Percentiles rank a stretch among this genome's conserved stretches.
Evolutionary conservation across 2,797 vertebrate genomes (phyloP).

Genomic region (Staurois parvus): DNA sequence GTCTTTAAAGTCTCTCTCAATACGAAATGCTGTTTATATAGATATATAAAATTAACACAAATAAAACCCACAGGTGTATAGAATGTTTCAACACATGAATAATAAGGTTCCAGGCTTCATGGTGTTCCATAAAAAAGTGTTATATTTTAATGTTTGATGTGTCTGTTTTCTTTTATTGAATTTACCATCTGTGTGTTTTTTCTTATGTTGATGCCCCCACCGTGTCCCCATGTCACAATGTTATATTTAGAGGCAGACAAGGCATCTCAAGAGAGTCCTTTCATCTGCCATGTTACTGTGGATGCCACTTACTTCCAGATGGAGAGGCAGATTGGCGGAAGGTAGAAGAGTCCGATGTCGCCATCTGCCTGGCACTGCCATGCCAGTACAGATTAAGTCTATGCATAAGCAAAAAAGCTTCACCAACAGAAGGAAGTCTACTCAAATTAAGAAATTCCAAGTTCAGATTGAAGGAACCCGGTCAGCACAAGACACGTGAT

Average conservation of each 20-base stretch:
- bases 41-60: background rate
- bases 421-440: slow-evolving; percentile 42
- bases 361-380: slow-evolving; percentile 46
- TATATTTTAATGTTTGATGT: slow-evolving; percentile 24
- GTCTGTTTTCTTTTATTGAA: slow-evolving; percentile 36
- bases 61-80: slow-evolving; percentile 1
- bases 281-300: slow-evolving; percentile 56
- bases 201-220: slow-evolving; percentile 51
- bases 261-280: slow-evolving; percentile 49
- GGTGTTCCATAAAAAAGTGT: background rate
- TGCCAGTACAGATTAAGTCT: slow-evolving; percentile 58
- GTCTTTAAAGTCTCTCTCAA: too few species aligned
- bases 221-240: slow-evolving; percentile 55
- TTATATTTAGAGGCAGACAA: slow-evolving; percentile 54
- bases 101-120: slow-evolving; percentile 3
- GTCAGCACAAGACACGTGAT: slow-evolving; percentile 20
- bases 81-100: background rate
- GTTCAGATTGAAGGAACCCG: slow-evolving; percentile 5
- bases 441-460: slow-evolving; percentile 41
- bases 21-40: too few species aligned
- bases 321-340: slow-evolving; percentile 53
- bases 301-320: slow-evolving; percentile 55
- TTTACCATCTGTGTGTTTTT: slow-evolving; percentile 46
- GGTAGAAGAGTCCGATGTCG: slow-evolving; percentile 32
- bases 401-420: slow-evolving; percentile 12